Base-by-base conservation (phyloP, 2,113 vertebrate species). In the Phrynosoma blainvillii region DNA sequence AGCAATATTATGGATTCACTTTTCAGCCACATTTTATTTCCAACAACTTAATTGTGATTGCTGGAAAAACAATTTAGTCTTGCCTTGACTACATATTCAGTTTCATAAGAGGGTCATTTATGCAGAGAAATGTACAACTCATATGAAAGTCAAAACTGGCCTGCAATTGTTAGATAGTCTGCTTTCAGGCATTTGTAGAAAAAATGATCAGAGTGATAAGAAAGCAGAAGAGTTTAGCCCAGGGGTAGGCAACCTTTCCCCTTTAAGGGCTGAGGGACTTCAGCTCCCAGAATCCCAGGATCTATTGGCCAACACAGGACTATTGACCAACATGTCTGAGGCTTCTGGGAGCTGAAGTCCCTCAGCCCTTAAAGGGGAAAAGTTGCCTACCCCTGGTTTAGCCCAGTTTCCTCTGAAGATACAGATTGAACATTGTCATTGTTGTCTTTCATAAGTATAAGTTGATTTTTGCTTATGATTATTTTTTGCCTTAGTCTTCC, bases 1-100 rank as follows among this genome's bases (percentile, higher is more conserved):
- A 87, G 89, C 73, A 87, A 83, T 86, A 87, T 92, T 95, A 93
- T 66, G 88, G 91, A 92, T 94, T 94, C 88, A 89, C 84, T 94
- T 88, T 86, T 74, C 78, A 92, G 83, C 68, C 89, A 90, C 87
- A 89, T 93, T 92, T 93, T 90, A 88, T 90, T 82, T 82, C 85
- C 91, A 94, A 92, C 86, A 90, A 89, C 91, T 92, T 90, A 89
- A 90, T 90, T 88, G 87, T 84, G 87, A 92, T 90, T 75, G 88
- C 84, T 73, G 89, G 88, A 82, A 71, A 91, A 94, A 88, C 90
- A 86, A 2, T 86, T 71, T 90, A 86, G 82, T 89, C 93, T 77
- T 66, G 76, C 73, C 89, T 87, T 0, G 0, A 16, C 89, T 76
- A 40, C 90, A 81, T 74, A 0, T 71, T 8, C 77, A 79, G 52